Evolutionary conservation across 2,888 invertebrate species (phyloP).

Genomic region (Conus canariensis): DNA sequence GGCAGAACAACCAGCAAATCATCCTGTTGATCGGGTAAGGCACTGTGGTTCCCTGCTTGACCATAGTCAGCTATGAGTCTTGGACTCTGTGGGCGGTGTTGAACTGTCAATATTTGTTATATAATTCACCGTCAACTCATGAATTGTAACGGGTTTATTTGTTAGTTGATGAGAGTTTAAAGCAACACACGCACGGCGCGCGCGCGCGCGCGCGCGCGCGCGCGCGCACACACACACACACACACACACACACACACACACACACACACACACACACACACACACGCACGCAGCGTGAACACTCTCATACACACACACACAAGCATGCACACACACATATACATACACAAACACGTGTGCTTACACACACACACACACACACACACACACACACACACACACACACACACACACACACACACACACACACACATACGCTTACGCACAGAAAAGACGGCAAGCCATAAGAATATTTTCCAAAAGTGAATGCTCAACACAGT

Average conservation of each 20-base stretch:
- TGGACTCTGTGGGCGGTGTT: too few species aligned
- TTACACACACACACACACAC: not conserved
- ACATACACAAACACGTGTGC: not conserved
- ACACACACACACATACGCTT: not conserved
- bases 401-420: slow-evolving; percentile 29
- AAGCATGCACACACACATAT: slow-evolving; percentile 6
- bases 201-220: not conserved
- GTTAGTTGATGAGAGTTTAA: too few species aligned
- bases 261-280: slow-evolving; percentile 11
- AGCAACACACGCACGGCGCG: too few species aligned
- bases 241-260: not conserved
- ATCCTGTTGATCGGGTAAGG: too few species aligned
- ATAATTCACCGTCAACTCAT: too few species aligned
- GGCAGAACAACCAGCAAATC: too few species aligned
- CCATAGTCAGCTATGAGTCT: too few species aligned
- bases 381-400: slow-evolving; percentile 16
- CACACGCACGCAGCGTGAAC: not conserved
- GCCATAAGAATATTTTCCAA: too few species aligned
- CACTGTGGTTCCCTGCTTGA: too few species aligned
- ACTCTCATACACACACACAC: slow-evolving; percentile 1
- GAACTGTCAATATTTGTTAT: too few species aligned
- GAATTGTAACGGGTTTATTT: too few species aligned
- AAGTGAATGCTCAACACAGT: too few species aligned
- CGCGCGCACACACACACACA: not conserved
- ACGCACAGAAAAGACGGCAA: not conserved